Evolutionary conservation across 2,113 vertebrate species (phyloP).

Genomic region (Ancistrus triradiatus): DNA sequence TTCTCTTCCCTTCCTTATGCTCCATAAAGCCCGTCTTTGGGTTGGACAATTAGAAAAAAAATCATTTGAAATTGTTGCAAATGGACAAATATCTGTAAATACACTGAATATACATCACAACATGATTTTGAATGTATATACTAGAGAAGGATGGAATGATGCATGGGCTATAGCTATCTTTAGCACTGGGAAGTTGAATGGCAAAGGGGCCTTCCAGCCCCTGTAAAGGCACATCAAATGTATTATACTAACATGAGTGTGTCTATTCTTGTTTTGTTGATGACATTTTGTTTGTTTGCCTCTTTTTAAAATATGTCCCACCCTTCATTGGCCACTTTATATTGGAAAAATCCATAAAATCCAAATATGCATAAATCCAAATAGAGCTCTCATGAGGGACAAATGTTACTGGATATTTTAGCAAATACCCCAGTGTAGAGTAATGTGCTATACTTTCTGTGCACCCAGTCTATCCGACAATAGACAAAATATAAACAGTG

Average conservation of each 20-base stretch:
- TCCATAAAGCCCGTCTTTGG: slow-evolving; percentile 41
- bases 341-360: slow-evolving; percentile 3
- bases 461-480: not conserved
- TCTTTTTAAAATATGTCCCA: not conserved
- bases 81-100: slow-evolving; percentile 40
- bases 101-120: slow-evolving; percentile 34
- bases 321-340: slow-evolving; percentile 7
- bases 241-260: slow-evolving; percentile 38
- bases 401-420: not conserved
- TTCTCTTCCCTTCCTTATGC: slow-evolving; percentile 34
- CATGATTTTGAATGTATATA: slow-evolving; percentile 35
- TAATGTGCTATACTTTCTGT: slow-evolving; percentile 15
- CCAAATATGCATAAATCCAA: too few species aligned
- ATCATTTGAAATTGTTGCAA: slow-evolving; percentile 52
- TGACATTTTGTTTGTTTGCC: slow-evolving; percentile 31
- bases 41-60: slow-evolving; percentile 43
- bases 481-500: slow-evolving; percentile 1
- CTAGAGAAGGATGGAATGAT: slow-evolving; percentile 14
- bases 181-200: slow-evolving; percentile 15
- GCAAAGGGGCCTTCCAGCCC: not conserved
- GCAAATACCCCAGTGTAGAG: not conserved
- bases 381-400: too few species aligned
- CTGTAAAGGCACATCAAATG: slow-evolving; percentile 39
- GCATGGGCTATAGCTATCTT: slow-evolving; percentile 14
- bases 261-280: slow-evolving; percentile 42